Conservation (phyloP, 1,140 invertebrate genomes). For the Megalopta genalis region DNA sequence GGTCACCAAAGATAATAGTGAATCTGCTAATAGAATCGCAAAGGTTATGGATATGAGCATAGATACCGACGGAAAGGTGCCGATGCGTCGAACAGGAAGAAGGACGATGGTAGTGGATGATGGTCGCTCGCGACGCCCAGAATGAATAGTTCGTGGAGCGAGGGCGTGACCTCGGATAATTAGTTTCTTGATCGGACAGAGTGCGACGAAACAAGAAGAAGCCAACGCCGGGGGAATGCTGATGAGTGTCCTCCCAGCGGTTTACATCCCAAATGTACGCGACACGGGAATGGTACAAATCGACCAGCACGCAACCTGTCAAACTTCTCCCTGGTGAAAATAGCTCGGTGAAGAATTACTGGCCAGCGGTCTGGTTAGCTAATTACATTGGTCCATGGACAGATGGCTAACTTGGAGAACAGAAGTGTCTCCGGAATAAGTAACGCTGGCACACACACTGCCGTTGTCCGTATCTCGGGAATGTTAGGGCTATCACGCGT, state of each 20-base stretch:
- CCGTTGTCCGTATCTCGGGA: neutral
- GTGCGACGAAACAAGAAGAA: slow-evolving; percentile 47
- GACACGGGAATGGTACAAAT: slow-evolving; percentile 43
- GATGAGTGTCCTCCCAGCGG: slow-evolving; percentile 46
- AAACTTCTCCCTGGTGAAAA: slow-evolving; percentile 8
- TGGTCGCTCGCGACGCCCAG: slow-evolving; percentile 32
- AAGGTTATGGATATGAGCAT: too few relatives aligned
- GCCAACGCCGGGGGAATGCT: slow-evolving; percentile 54
- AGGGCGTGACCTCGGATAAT: slow-evolving; percentile 68
- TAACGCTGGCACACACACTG: neutral
- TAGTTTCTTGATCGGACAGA: slow-evolving; percentile 71
- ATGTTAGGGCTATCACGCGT: neutral
- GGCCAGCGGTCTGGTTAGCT: slow-evolving; percentile 4
- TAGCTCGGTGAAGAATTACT: slow-evolving; percentile 40
- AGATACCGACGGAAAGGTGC: too few relatives aligned
- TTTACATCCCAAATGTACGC: slow-evolving; percentile 36
- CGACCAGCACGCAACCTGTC: slow-evolving; percentile 36
- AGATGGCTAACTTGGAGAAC: neutral
- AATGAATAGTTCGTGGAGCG: slow-evolving; percentile 56
- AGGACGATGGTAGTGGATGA: slow-evolving; percentile 35
- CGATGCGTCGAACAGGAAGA: slow-evolving; percentile 10
- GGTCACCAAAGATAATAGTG: too few relatives aligned
- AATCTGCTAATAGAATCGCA: too few relatives aligned
- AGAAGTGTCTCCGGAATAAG: neutral
- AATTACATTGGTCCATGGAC: slow-evolving; percentile 12